Evolutionary conservation across 2,797 vertebrate species (phyloP).

Genomic region (Falco concolor): DNA sequence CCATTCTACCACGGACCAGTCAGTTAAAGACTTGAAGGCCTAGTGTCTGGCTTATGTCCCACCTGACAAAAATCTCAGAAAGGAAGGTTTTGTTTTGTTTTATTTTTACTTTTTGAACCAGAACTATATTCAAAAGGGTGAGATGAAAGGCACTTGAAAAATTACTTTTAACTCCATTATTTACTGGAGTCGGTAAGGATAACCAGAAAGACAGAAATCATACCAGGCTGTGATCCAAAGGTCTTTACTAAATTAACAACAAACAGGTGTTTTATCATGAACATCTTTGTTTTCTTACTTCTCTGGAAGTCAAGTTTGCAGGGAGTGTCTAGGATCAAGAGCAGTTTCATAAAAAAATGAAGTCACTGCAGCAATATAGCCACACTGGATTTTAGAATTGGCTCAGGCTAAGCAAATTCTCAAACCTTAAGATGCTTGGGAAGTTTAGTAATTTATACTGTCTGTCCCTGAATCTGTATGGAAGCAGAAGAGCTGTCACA

Average conservation of each 20-base stretch:
- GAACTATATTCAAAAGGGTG: neutral
- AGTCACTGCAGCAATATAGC: neutral
- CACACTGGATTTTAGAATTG: neutral
- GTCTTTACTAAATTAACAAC: neutral
- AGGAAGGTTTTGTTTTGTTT: neutral
- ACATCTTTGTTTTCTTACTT: neutral
- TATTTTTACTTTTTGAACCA: neutral
- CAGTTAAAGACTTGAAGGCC: neutral
- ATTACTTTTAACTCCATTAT: neutral
- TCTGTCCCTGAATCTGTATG: neutral
- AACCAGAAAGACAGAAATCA: neutral
- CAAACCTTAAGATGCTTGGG: neutral
- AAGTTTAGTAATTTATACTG: neutral
- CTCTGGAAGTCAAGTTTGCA: conserved; percentile 10
- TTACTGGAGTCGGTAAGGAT: neutral
- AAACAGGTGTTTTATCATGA: conserved; percentile 4
- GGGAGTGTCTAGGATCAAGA: neutral
- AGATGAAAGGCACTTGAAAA: conserved; percentile 7
- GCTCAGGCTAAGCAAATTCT: neutral
- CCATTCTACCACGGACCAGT: neutral
- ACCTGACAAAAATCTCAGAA: neutral
- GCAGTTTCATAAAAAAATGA: neutral
- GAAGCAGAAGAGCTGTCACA: neutral
- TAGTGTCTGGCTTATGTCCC: neutral
- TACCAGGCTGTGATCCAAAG: neutral